Base-by-base conservation (phyloP, 2,797 vertebrate species). In the Synanceia verrucosa region DNA sequence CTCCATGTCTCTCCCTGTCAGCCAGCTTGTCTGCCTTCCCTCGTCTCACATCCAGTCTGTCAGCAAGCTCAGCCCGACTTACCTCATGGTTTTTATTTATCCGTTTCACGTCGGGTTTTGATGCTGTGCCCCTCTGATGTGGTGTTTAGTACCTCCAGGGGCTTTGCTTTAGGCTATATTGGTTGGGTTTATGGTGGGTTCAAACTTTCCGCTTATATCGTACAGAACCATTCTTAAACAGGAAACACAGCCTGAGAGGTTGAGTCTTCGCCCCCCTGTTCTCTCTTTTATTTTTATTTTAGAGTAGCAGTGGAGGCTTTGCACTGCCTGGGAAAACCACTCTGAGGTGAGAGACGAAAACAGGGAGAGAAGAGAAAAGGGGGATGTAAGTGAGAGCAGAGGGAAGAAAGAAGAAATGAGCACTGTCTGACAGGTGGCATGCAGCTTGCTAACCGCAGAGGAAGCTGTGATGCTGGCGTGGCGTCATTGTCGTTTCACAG, bases 401-500 rank as follows among this genome's bases (percentile, higher is more conserved):
- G 62, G 52, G 65, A 41, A 74, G 67, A 72, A 53, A 64, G 62
- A 66, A 56, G 41, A 75, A 82, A 53, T 61, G 53, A 81, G 59
- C 1, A 11, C 61, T 53, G 81, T 76, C 69, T 88, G 75, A 78
- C 90, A 91, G 87, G 90, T 92, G 88, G 88, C 84, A 66, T 33
- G 33, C 90, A 89, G 88, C 86, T 89, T 86, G 51, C 68, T 81
- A 83, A 90, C 90, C 89, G 58, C 84, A 88, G 87, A 89, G 89
- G 91, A 93, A 92, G 88, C 61, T 41, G 82, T 76, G 90, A 88
- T 79, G 85, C 85, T 76, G 58, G 60, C 18, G 36, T 88, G 85
- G 82, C 21, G 67, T 90, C 88, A 88, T 68, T 82, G 61, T 65
- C 16, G 21, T 57, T 86, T 88, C 79, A 56, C 68, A 41, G 36